Percentiles rank a stretch among this genome's conserved stretches.
Conservation (phyloP, 2,797 vertebrate genomes). For the Hirundo rustica region DNA sequence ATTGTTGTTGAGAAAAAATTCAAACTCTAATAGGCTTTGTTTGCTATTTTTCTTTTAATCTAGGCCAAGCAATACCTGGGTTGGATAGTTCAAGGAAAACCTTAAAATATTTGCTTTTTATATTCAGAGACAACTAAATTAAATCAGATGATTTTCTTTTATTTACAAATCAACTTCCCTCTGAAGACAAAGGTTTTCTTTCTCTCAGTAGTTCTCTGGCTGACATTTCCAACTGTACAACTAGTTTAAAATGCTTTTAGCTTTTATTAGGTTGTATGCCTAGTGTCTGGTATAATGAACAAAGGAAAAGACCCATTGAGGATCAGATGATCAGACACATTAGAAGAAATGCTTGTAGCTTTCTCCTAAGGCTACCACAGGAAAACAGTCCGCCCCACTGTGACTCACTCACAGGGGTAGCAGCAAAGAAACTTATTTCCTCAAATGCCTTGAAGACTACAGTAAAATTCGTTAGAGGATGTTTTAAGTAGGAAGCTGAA, state of each 20-base stretch:
- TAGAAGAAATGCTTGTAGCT: background rate
- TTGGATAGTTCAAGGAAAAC: background rate
- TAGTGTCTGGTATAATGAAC: background rate
- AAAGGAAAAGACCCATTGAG: background rate
- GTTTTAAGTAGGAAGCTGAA: background rate
- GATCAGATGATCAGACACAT: background rate
- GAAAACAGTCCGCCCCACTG: background rate
- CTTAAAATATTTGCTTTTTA: background rate
- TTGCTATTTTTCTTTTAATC: background rate
- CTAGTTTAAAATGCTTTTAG: background rate
- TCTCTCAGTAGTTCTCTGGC: background rate
- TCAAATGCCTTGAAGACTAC: background rate
- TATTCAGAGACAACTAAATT: background rate
- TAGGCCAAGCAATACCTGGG: background rate
- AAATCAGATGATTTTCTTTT: background rate
- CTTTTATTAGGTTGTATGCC: background rate
- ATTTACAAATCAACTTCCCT: background rate
- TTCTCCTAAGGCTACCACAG: background rate
- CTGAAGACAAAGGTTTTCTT: background rate
- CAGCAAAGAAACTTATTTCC: background rate
- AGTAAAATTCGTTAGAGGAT: background rate
- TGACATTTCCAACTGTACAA: background rate
- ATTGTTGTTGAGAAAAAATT: background rate
- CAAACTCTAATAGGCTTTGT: background rate
- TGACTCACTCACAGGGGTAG: background rate